Conservation (phyloP, 1,140 invertebrate genomes). For the Globodera rostochiensis region DNA sequence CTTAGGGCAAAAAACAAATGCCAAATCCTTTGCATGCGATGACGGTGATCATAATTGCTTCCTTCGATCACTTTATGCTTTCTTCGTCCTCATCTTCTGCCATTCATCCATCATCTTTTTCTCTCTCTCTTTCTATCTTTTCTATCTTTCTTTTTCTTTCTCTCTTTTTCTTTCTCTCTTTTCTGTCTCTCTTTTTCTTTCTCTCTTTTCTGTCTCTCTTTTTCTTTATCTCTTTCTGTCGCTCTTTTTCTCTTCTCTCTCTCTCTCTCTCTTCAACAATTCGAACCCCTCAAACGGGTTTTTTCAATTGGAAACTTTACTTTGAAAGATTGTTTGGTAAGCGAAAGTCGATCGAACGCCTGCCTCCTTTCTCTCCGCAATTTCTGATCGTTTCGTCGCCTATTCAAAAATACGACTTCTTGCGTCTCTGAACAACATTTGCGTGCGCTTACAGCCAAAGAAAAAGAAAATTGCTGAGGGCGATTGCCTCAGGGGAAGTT, state of each 20-base stretch:
- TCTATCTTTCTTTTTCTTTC: neutral
- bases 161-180: neutral
- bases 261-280: neutral
- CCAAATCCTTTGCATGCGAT: too few species aligned
- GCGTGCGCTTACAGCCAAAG: neutral
- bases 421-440: neutral
- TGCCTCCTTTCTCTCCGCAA: neutral
- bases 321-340: neutral
- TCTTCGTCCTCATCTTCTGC: neutral
- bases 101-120: neutral
- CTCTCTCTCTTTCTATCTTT: neutral
- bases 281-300: neutral
- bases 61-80: too few species aligned
- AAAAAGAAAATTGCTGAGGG: neutral
- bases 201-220: neutral
- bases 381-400: neutral
- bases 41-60: too few species aligned
- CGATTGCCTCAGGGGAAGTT: neutral
- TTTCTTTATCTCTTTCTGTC: neutral
- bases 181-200: neutral
- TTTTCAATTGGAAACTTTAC: neutral
- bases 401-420: neutral
- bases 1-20: neutral
- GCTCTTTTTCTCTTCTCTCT: too few species aligned
- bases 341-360: neutral